Base-by-base conservation (phyloP, 53 echinoderm and acorn worm species). In the Paelopatides confundens region DNA sequence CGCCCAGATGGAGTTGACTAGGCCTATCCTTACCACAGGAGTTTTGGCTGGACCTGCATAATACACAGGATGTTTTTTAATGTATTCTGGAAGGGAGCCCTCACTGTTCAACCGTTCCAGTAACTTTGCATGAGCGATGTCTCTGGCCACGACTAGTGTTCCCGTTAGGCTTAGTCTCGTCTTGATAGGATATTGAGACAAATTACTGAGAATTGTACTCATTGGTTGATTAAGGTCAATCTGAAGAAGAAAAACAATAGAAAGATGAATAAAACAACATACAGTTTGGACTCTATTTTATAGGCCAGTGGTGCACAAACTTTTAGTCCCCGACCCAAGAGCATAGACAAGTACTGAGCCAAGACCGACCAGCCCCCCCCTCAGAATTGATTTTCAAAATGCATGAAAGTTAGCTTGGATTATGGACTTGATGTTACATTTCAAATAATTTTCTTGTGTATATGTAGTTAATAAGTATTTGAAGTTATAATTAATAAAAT, bases 1-100 rank as follows among this genome's bases (percentile, higher is more conserved):
- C n/a, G n/a, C n/a, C n/a, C n/a, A n/a, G n/a, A n/a, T n/a, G 12
- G 30, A 15, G 8, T 27, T 64, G 65, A 31, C 31, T 69, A 14
- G 43, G 23, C 27, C 48, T 7, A 67, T 14, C 7, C 68, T 52
- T 51, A 99, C 96, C 88, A 94, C 90, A 17, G 99, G 99, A 68
- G 99, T 99, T 76, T 99, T 99, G 4, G 99, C 99, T 18, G 99
- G 99, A 29, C 99, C 99, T 49, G 99, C 99, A 79, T 99, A 99
- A 76, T 99, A 99, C n/a, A 99, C 93, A 0, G 99, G 99, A 84
- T 99, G 99, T 69, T 99, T 94, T 70, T 95, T 94, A 48, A 99
- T 93, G 86, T 99, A 99, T 81, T 99, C 95, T 27, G 98, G 98
- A 23, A 58, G 58, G 35, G 89, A 92, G 58, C 94, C 92, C 13